phyloP scores from a whole-genome alignment of 2,797 vertebrate species.

The Caiman crocodilus region DNA sequence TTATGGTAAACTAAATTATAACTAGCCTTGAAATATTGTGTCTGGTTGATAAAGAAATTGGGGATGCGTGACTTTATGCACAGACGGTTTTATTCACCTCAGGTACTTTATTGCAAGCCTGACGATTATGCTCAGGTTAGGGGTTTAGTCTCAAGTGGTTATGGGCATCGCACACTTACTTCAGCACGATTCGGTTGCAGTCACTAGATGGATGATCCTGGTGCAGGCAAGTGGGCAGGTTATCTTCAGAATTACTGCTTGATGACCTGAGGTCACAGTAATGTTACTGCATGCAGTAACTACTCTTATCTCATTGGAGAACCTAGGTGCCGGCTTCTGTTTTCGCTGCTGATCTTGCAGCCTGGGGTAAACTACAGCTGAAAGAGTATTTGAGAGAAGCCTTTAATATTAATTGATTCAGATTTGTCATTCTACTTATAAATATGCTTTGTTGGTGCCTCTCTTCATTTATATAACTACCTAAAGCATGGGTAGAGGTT shows the following conservation, averaged over 20 bases:
- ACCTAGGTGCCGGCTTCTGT: background rate
- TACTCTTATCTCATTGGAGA: background rate
- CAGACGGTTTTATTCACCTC: background rate
- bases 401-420: background rate
- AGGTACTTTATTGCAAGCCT: background rate
- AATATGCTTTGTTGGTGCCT: background rate
- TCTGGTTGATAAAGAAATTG: background rate
- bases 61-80: background rate
- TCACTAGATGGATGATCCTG: background rate
- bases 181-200: background rate
- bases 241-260: background rate
- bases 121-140: background rate
- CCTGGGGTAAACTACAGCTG: rapidly evolving
- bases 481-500: background rate
- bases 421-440: background rate
- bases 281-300: background rate
- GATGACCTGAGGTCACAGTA: background rate
- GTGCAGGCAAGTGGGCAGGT: background rate
- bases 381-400: background rate
- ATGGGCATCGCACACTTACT: background rate
- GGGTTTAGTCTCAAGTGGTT: background rate
- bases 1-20: background rate
- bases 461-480: background rate
- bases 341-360: background rate
- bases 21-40: background rate